A percentile compares a stretch with the other conserved stretches of the same genome.
phyloP scores from a whole-genome alignment of 2,113 vertebrate species.

The Theristicus caerulescens region DNA sequence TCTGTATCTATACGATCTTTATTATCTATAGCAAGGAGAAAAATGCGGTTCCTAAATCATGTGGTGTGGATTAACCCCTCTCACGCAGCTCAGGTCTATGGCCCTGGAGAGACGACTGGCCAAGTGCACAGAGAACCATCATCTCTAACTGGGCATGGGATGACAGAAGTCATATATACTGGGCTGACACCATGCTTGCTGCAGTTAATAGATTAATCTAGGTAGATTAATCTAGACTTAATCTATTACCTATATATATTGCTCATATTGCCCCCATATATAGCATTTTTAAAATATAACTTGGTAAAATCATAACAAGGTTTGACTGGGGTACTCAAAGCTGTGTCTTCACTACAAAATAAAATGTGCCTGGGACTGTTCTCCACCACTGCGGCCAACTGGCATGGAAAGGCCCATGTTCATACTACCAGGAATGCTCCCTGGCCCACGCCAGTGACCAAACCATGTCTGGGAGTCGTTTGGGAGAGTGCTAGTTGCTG shows the following conservation, averaged over 20 bases:
- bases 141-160: neutral
- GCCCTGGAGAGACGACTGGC: neutral
- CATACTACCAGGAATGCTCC: constrained; percentile 19
- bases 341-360: neutral
- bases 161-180: neutral
- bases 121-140: neutral
- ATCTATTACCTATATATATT: neutral
- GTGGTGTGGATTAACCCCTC: neutral
- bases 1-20: neutral
- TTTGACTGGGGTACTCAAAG: neutral
- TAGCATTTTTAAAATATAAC: neutral
- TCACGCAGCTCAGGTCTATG: neutral
- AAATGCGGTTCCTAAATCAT: neutral
- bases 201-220: neutral
- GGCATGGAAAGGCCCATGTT: constrained; percentile 2
- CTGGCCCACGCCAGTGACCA: neutral
- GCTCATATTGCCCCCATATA: neutral
- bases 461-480: neutral
- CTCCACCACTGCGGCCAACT: neutral
- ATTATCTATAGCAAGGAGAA: neutral
- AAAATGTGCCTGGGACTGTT: neutral
- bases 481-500: neutral
- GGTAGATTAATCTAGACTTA: neutral
- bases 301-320: neutral
- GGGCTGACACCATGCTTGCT: neutral